Base-by-base conservation (phyloP, 2,113 vertebrate species). In the Agelaius tricolor region DNA sequence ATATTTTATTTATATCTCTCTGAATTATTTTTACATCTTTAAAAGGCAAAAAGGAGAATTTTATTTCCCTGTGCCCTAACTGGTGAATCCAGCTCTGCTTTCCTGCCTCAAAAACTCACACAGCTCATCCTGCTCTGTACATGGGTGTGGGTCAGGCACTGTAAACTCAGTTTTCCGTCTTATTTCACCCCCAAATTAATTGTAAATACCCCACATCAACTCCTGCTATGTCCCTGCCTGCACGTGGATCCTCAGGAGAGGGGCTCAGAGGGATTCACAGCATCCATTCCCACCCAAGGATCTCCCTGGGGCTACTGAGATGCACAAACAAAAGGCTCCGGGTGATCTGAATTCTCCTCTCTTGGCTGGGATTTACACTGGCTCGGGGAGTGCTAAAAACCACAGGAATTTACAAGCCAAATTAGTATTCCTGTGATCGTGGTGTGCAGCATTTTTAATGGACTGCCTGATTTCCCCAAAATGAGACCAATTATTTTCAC, bases 401-500 rank as follows among this genome's bases (percentile, higher is more conserved):
- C 46, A 37, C 16, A 39, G 44, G 39, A 65, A 83, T 75, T 44
- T 39, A 41, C 39, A 6, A 72, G 68, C 57, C 26, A 33, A 58
- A 68, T 85, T 52, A 86, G 13, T 3, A 87, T 84, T 87, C 72
- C 63, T 96, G 94, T 84, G 73, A 82, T 87, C 37, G 6, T 58
- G 35, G 55, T 0, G 3, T 16, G 57, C 52, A 49, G 26, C 43
- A 54, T 3, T 92, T 90, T 85, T 93, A 94, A 96, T 84, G 43
- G 77, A 22, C 73, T 93, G 57, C 35, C 77, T 88, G 89, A 78
- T 92, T 96, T 87, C 17, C 52, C 49, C 55, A 63, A 91, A 94
- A 90, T 15, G 39, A 93, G 68, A 55, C 39, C 86, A 96, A 92
- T 97, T 96, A 96, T 94, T 96, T 94, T 46, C 85, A 54, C 88